A percentile compares a stretch with the other conserved stretches of the same genome.
Evolutionary conservation across 2,797 vertebrate genomes (phyloP).

Genomic region (Epinephelus awoara): DNA sequence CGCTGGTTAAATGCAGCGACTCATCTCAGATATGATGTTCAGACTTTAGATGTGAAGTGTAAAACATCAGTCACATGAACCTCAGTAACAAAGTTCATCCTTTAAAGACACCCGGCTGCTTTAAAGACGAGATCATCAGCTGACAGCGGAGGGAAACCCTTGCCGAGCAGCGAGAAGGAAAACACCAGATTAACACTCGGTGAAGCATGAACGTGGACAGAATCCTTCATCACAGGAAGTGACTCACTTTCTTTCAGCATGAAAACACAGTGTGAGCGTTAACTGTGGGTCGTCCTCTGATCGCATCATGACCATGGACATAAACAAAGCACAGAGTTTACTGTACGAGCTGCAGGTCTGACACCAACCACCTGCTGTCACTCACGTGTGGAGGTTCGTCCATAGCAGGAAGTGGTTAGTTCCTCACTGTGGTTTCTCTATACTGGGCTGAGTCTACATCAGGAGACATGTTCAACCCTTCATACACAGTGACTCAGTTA

Average conservation of each 20-base stretch:
- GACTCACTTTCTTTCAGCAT: constrained; percentile 56
- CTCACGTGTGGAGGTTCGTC: constrained; percentile 45
- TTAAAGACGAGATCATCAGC: constrained; percentile 10
- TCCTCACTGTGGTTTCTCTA: constrained; percentile 38
- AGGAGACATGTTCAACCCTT: constrained; percentile 29
- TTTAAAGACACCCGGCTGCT: neutral
- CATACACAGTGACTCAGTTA: constrained; percentile 33
- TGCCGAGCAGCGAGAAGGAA: neutral
- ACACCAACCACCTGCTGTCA: constrained; percentile 57
- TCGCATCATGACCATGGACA: neutral
- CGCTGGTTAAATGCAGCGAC: neutral
- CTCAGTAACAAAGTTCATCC: neutral
- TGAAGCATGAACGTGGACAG: neutral
- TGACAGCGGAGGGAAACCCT: constrained; percentile 30
- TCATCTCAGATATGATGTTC: neutral
- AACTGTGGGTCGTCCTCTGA: constrained; percentile 19
- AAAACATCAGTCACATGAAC: neutral
- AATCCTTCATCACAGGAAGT: constrained; percentile 33
- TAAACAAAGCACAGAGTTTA: no score
- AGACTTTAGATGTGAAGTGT: neutral
- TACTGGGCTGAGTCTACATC: constrained; percentile 34
- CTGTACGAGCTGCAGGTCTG: no score
- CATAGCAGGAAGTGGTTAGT: constrained; percentile 61
- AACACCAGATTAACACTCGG: constrained; percentile 2
- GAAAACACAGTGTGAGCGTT: constrained; percentile 23